Evolutionary conservation across 2,888 invertebrate genomes (phyloP).

Genomic region (Abscondita cerata): DNA sequence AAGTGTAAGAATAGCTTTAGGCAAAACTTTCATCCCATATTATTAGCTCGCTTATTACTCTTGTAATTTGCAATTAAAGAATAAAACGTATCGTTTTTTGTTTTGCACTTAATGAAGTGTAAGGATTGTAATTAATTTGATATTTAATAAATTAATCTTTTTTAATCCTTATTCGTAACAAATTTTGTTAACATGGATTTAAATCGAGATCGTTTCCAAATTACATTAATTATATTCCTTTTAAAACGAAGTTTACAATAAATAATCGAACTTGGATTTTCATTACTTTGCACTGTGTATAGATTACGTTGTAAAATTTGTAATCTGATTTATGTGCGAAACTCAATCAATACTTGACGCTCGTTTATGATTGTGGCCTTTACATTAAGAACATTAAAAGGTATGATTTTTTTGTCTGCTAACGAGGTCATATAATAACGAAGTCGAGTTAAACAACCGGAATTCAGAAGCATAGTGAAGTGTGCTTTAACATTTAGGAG

Average conservation of each 20-base stretch:
- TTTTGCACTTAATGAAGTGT: too few species aligned
- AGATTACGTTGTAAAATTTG: slow-evolving; percentile 4
- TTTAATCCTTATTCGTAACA: too few species aligned
- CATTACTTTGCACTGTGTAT: slow-evolving; percentile 7
- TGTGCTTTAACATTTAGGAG: slow-evolving; percentile 42
- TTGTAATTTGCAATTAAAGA: too few species aligned
- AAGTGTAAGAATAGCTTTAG: too few species aligned
- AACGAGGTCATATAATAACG: slow-evolving; percentile 36
- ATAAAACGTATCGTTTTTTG: too few species aligned
- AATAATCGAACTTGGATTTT: too few species aligned
- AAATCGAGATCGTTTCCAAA: too few species aligned
- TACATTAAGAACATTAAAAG: slow-evolving; percentile 26
- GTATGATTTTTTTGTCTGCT: slow-evolving; percentile 35
- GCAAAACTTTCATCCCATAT: too few species aligned
- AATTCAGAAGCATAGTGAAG: slow-evolving; percentile 45
- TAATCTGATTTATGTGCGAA: not conserved
- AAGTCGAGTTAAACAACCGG: slow-evolving; percentile 43
- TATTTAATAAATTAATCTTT: too few species aligned
- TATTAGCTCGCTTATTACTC: too few species aligned
- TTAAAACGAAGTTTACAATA: not conserved
- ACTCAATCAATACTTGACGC: slow-evolving; percentile 13
- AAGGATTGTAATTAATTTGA: too few species aligned
- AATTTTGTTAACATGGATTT: too few species aligned
- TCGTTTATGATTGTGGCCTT: slow-evolving; percentile 20
- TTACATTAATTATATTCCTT: not conserved